Percentiles rank a stretch among this genome's conserved stretches.
Evolutionary conservation across 1,140 invertebrate genomes (phyloP).

Genomic region (Lordiphosa stackelbergi): DNA sequence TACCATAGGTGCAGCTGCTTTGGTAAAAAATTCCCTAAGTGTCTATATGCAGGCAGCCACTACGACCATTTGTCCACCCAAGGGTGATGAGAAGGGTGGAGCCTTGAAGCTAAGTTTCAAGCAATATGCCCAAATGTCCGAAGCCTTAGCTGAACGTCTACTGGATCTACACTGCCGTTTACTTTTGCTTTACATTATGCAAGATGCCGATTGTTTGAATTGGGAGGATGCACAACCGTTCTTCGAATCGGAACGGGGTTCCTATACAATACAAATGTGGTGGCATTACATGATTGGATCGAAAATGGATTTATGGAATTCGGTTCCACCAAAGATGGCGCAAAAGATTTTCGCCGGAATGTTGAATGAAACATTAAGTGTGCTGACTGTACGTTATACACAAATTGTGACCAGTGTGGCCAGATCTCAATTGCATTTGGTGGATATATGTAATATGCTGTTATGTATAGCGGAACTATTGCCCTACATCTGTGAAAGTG

Average conservation of each 20-base stretch:
- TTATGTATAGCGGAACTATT: constrained; percentile 84
- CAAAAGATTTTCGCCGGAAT: constrained; percentile 87
- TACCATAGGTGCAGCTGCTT: constrained; percentile 84
- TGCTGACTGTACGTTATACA: constrained; percentile 85
- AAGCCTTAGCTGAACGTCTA: constrained; percentile 87
- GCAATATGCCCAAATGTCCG: constrained; percentile 87
- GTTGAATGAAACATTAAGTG: constrained; percentile 88
- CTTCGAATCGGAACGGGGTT: constrained; percentile 84
- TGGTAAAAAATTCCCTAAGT: constrained; percentile 86
- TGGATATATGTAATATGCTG: constrained; percentile 86
- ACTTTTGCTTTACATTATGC: constrained; percentile 86
- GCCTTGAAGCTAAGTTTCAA: constrained; percentile 81
- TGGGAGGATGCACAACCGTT: constrained; percentile 82
- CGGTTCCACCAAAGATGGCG: constrained; percentile 88
- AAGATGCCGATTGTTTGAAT: constrained; percentile 85
- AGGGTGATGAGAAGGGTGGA: constrained; percentile 74
- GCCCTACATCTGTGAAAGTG: constrained; percentile 81
- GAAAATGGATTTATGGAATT: constrained; percentile 86
- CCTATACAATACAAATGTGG: constrained; percentile 90
- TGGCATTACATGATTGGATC: constrained; percentile 91
- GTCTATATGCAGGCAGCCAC: constrained; percentile 80
- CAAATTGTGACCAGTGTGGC: constrained; percentile 81
- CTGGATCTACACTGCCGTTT: constrained; percentile 87
- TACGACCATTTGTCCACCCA: constrained; percentile 69
- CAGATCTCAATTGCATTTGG: constrained; percentile 81